Evolutionary conservation across 37 sponge, comb jelly and placozoan genomes (phyloP).

Genomic region (Amphimedon queenslandica): DNA sequence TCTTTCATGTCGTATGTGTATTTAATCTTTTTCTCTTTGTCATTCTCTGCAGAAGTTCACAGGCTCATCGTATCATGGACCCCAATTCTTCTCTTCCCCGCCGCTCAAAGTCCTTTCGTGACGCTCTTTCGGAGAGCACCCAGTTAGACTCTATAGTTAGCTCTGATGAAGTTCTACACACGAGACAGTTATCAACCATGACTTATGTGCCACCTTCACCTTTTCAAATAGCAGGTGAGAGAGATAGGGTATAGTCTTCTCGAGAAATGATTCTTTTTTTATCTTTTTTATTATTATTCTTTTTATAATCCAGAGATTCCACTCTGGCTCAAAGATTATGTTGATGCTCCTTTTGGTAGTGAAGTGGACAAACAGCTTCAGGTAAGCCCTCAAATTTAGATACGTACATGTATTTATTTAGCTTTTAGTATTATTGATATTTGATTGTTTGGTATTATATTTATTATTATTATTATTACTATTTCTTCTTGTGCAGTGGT

Average conservation of each 20-base stretch:
- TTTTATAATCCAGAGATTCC: conserved; percentile 77
- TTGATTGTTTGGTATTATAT: too few relatives aligned
- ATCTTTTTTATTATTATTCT: too few relatives aligned
- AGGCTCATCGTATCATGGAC: conserved; percentile 46
- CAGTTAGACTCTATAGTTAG: background rate
- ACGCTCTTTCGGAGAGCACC: conserved; percentile 30
- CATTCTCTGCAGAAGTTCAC: conserved; percentile 53
- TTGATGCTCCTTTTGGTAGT: conserved; percentile 46
- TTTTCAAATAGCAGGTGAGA: conserved; percentile 68
- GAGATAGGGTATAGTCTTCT: too few relatives aligned
- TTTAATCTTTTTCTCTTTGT: too few relatives aligned
- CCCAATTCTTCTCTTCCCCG: conserved; percentile 58
- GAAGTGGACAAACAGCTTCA: conserved; percentile 20
- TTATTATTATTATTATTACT: too few relatives aligned
- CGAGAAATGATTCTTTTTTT: too few relatives aligned
- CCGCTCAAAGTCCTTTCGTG: conserved; percentile 69
- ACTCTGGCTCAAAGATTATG: conserved; percentile 64
- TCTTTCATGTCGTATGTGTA: background rate
- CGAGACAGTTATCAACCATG: conserved; percentile 67
- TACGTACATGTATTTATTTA: too few relatives aligned
- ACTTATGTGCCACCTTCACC: conserved; percentile 82
- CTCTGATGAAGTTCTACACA: conserved; percentile 23
- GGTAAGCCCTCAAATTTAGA: conserved; percentile 7
- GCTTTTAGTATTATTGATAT: too few relatives aligned
- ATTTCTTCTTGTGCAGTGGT: conserved; percentile 57